Evolutionary conservation across 1,140 invertebrate genomes (phyloP).

Genomic region (Samia ricini): DNA sequence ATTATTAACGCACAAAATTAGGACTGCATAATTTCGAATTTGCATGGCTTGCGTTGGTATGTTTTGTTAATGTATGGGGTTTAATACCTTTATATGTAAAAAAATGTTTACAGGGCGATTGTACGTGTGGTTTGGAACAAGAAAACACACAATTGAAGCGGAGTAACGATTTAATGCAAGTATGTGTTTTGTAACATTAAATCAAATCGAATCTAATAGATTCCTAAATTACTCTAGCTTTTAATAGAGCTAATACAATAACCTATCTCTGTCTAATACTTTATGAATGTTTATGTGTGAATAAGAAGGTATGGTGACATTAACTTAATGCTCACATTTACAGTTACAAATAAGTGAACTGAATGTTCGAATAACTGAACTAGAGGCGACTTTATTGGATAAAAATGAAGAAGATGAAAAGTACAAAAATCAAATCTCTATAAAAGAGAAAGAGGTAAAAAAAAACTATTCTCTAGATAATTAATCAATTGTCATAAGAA

Average conservation of each 20-base stretch:
- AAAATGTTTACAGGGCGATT: constrained; percentile 38
- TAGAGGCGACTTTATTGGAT: constrained; percentile 30
- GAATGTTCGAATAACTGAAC: constrained; percentile 21
- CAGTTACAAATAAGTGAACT: constrained; percentile 35
- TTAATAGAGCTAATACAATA: too few relatives aligned
- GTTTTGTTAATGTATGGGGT: too few relatives aligned
- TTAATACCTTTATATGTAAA: background rate
- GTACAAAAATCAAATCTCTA: constrained; percentile 27
- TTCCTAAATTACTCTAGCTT: too few relatives aligned
- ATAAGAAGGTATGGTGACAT: too few relatives aligned
- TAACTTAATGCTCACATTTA: background rate
- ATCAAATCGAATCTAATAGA: too few relatives aligned
- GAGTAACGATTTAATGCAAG: constrained; percentile 35
- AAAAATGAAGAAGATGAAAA: constrained; percentile 28
- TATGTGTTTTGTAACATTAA: constrained; percentile 11
- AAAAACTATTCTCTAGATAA: background rate
- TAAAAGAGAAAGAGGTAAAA: constrained; percentile 39
- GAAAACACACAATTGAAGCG: constrained; percentile 42
- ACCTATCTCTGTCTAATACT: too few relatives aligned
- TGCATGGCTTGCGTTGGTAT: background rate
- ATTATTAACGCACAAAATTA: background rate
- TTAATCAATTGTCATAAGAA: too few relatives aligned
- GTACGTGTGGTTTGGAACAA: constrained; percentile 45
- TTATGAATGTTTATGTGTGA: too few relatives aligned
- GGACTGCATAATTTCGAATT: background rate